These are phyloP conservation scores for Schmidtea mediterranea DNA, from an alignment of 1,140 invertebrate genomes.

Conservation along the genomic window DNA sequence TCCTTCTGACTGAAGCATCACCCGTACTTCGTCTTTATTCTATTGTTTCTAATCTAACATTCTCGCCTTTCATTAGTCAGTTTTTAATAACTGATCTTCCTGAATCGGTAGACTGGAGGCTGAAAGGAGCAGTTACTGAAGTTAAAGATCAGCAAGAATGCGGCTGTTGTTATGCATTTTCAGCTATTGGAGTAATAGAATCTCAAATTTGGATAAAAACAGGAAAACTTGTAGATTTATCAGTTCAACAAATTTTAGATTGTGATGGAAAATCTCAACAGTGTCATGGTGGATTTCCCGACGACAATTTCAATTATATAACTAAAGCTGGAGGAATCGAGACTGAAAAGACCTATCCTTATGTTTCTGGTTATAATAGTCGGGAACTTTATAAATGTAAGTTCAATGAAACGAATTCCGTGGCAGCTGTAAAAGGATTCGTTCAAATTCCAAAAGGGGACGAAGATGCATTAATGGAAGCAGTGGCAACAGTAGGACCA, in stretches of 20 bases:
- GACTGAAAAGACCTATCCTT: constrained; percentile 5
- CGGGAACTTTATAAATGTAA: constrained; percentile 30
- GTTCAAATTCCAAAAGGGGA: constrained; percentile 12
- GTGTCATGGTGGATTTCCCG: constrained; percentile 21
- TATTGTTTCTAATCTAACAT: no score
- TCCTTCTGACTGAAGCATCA: no score
- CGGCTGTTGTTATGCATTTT: constrained; percentile 75
- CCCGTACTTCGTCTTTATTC: no score
- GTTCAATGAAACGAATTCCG: constrained; percentile 11
- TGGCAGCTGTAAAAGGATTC: constrained; percentile 12
- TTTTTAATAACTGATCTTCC: constrained; percentile 9
- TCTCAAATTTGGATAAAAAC: constrained; percentile 13
- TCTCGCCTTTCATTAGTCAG: no score
- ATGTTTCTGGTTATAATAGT: background rate
- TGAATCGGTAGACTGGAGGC: constrained; percentile 46
- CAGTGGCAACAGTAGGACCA: constrained; percentile 59
- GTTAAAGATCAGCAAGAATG: constrained; percentile 50
- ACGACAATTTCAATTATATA: constrained; percentile 19
- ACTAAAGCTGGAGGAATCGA: constrained; percentile 11
- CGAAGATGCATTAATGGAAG: constrained; percentile 17
- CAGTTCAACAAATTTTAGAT: constrained; percentile 18
- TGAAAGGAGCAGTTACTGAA: constrained; percentile 53
- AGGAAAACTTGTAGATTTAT: constrained; percentile 13
- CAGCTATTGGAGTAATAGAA: constrained; percentile 14
- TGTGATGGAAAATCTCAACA: constrained; percentile 16